Evolutionary conservation across 2,113 vertebrate genomes (phyloP).

Genomic region (Meles meles): DNA sequence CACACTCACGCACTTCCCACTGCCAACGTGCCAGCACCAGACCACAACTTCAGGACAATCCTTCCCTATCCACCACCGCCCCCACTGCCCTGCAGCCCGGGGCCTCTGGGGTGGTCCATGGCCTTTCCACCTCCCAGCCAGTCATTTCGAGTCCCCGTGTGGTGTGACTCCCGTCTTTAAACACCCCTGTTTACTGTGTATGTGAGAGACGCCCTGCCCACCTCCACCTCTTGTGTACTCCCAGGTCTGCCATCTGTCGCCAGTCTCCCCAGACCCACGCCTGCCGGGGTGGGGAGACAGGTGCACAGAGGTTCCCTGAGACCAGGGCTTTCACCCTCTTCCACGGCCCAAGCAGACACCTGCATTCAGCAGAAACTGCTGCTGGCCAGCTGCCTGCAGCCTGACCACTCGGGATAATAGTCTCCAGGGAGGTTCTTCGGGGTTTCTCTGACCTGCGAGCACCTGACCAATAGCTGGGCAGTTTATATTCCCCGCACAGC

Average conservation of each 20-base stretch:
- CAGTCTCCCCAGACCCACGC: too few species aligned
- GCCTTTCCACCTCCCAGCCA: not conserved
- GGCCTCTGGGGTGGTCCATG: not conserved
- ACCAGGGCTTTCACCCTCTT: not conserved
- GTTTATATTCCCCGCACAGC: fast-evolving
- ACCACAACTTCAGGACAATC: too few species aligned
- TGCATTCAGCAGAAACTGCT: too few species aligned
- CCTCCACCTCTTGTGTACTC: not conserved
- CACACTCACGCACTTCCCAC: too few species aligned
- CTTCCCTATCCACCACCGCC: too few species aligned
- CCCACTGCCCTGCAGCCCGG: fast-evolving
- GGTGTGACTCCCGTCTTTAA: too few species aligned
- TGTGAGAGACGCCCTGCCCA: too few species aligned
- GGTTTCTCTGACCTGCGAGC: not conserved
- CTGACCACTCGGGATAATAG: not conserved
- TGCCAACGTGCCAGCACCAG: too few species aligned
- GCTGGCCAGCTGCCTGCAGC: too few species aligned
- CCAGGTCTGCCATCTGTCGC: fast-evolving
- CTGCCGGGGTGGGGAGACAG: not conserved
- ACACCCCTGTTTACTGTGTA: fast-evolving
- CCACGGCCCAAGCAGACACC: too few species aligned
- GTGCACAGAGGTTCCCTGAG: not conserved
- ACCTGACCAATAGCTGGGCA: fast-evolving
- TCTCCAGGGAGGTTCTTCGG: not conserved
- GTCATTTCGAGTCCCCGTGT: not conserved